A percentile compares a stretch with the other conserved stretches of the same genome.
phyloP scores from a whole-genome alignment of 2,797 vertebrate genomes.

The Artibeus jamaicensis region DNA sequence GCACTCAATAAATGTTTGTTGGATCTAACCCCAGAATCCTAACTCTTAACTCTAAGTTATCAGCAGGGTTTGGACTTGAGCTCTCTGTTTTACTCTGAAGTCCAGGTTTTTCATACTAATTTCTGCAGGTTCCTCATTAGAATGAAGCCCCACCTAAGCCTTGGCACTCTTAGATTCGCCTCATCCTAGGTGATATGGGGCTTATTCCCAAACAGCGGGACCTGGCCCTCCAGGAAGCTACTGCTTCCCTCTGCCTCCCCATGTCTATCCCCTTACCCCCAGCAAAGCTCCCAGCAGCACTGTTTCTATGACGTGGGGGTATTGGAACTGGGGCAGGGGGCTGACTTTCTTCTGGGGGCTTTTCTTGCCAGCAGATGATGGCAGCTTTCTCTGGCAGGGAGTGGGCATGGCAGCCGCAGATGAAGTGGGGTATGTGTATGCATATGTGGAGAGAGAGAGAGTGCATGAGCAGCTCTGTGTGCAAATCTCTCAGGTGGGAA shows the following conservation, averaged over 20 bases:
- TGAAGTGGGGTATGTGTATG: background rate
- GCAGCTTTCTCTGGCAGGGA: background rate
- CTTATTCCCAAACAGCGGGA: background rate
- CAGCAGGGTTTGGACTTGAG: background rate
- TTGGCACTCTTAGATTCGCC: background rate
- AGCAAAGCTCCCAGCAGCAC: accelerated
- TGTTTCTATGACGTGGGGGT: background rate
- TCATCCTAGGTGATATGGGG: background rate
- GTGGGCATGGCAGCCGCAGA: background rate
- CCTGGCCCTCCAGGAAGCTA: background rate
- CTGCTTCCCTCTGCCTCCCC: background rate
- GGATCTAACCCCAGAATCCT: background rate
- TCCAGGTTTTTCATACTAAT: background rate
- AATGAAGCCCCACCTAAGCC: background rate
- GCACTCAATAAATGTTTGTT: background rate
- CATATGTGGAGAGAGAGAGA: background rate
- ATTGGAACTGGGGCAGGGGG: background rate
- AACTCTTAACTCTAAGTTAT: background rate
- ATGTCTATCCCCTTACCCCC: too few relatives aligned
- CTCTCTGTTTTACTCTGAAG: background rate
- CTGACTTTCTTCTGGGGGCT: background rate
- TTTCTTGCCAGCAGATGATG: background rate
- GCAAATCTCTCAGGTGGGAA: background rate
- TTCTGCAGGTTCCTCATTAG: background rate
- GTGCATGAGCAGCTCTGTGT: background rate